Conservation (phyloP, 2,888 invertebrate species). For the Liodrosophila aerea region DNA sequence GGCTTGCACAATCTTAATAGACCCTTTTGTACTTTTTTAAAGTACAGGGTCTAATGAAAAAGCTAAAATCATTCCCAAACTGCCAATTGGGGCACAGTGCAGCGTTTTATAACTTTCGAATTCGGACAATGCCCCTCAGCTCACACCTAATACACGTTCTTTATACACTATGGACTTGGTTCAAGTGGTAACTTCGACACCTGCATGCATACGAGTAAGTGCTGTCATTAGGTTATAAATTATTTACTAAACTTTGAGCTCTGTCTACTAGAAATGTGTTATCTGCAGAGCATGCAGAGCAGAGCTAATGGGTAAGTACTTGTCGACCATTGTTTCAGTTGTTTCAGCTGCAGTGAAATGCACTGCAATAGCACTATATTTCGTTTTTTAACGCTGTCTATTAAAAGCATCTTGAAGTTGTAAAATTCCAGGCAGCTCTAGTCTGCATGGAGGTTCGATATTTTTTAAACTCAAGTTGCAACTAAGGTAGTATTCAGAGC, state of each 20-base stretch:
- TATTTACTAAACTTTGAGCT: not conserved
- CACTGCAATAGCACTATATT: too few species aligned
- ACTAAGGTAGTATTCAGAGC: slow-evolving; percentile 12
- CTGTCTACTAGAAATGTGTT: too few species aligned
- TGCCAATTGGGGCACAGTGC: slow-evolving; percentile 9
- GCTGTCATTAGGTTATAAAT: too few species aligned
- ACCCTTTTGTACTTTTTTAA: too few species aligned
- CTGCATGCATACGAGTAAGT: not conserved
- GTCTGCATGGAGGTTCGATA: slow-evolving; percentile 8
- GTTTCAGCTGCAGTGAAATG: too few species aligned
- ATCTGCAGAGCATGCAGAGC: not conserved
- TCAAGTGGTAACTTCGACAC: not conserved
- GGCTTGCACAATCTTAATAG: too few species aligned
- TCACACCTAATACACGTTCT: not conserved
- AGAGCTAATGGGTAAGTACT: not conserved
- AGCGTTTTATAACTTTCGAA: slow-evolving; percentile 22
- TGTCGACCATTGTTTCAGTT: too few species aligned
- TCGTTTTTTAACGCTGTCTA: not conserved
- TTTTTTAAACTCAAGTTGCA: slow-evolving; percentile 39
- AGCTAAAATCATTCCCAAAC: slow-evolving; percentile 18
- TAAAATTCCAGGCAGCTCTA: too few species aligned
- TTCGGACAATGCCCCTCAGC: not conserved
- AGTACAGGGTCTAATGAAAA: too few species aligned
- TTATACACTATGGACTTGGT: too few species aligned
- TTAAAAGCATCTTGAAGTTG: not conserved